Base-by-base conservation (phyloP, 2,888 invertebrate genomes). In the Orthonevra nobilis region DNA sequence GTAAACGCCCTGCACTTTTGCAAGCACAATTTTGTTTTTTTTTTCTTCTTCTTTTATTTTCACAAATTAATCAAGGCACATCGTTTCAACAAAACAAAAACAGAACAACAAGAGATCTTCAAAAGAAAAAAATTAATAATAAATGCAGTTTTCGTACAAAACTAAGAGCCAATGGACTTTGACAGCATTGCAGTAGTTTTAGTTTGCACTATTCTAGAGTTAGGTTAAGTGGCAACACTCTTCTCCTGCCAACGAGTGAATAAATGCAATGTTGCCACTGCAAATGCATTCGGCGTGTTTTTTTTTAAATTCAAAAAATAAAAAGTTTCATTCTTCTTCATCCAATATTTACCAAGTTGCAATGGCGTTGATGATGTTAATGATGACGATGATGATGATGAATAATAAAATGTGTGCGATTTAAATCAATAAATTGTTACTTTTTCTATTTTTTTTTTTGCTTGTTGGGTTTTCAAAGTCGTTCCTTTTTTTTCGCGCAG, bases 391-490 rank as follows among this genome's bases (percentile, higher is more conserved):
- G n/a, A n/a, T n/a, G n/a, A 52, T 68, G 73, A 64, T 52, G 63
- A 64, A 44, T 40, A 64, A 61, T 52, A 52, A 66, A 52, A 58
- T 73, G 66, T 73, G 40, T 50, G 64, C 79, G 66, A 73, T 73
- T 73, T 79, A 68, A 79, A 79, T 79, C 79, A 79, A 79, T 79
- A 79, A 56, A 50, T 66, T 54, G n/a, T n/a, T n/a, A n/a, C n/a
- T n/a, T n/a, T n/a, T n/a, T n/a, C 56, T 17, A 28, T 32, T 64
- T 15, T 4, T 42, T 19, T 40, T 38, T 68, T 52, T 30, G 40
- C 17, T 6, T 38, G 4, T 10, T 46, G n/a, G 19, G 52, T 23
- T 12, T n/a, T 38, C 3, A 5, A 19, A 48, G 38, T 32, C 9
- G 26, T 44, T 7, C 7, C 46, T 56, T 30, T 54, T 44, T 50